Conservation (phyloP, 2,113 vertebrate genomes). For the Ovis aries region DNA sequence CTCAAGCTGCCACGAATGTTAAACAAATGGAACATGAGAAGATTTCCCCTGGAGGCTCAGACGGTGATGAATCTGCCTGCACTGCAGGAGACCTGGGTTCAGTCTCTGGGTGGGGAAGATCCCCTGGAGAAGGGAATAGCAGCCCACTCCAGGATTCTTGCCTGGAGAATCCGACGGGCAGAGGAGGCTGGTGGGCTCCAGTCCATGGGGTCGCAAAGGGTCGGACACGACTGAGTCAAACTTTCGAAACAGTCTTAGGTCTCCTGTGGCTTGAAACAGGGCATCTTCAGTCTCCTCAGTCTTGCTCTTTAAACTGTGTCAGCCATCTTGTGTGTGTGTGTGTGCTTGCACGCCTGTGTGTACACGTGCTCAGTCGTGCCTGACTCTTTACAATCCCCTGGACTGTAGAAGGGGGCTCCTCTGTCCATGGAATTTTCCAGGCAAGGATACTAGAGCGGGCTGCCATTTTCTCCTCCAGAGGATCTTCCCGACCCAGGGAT, state of each 20-base stretch:
- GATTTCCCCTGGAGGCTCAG: neutral
- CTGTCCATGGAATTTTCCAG: neutral
- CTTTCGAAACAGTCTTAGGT: neutral
- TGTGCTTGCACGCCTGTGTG: neutral
- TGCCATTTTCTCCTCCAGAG: neutral
- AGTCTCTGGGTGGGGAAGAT: neutral
- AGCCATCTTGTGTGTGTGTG: neutral
- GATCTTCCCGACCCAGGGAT: neutral
- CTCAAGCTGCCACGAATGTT: neutral
- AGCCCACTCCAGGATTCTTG: neutral
- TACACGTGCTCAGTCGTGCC: neutral
- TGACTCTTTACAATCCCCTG: neutral
- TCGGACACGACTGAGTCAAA: neutral
- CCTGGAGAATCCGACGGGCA: neutral
- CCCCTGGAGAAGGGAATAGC: neutral
- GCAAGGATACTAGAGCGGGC: neutral
- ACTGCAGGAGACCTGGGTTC: neutral
- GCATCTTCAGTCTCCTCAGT: neutral
- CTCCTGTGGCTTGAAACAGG: neutral
- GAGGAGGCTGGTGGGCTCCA: neutral
- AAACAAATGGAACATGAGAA: neutral
- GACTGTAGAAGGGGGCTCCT: neutral
- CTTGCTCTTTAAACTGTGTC: neutral
- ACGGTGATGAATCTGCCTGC: neutral
- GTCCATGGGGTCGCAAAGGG: neutral